Percentiles rank a stretch among this genome's conserved stretches.
phyloP scores from a whole-genome alignment of 2,797 vertebrate species.

The Ceyx erithaca region DNA sequence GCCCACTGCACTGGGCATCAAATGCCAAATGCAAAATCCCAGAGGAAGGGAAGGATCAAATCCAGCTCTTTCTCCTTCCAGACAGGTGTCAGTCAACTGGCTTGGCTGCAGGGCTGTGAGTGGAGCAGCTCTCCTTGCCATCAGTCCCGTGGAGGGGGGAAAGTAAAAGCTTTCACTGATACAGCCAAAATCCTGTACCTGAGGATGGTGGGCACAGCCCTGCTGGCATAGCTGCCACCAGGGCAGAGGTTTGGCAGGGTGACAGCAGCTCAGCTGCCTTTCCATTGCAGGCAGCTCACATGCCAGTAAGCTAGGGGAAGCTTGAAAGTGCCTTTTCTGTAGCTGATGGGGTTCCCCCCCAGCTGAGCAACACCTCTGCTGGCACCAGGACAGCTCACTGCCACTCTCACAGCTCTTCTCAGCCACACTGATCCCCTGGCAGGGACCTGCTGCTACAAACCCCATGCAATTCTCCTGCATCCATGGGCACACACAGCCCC shows the following conservation, averaged over 20 bases:
- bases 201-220: neutral
- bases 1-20: neutral
- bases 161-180: neutral
- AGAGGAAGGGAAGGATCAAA: neutral
- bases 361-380: neutral
- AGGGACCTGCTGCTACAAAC: neutral
- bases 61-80: fast-evolving
- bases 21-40: neutral
- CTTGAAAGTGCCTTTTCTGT: neutral
- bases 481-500: neutral
- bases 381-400: neutral
- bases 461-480: neutral
- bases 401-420: fast-evolving
- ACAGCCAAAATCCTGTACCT: neutral
- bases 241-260: neutral
- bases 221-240: neutral
- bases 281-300: neutral
- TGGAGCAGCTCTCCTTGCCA: neutral
- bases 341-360: neutral
- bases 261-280: neutral
- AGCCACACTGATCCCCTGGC: fast-evolving
- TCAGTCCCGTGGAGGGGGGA: neutral
- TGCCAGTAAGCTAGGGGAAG: neutral
- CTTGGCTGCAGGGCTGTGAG: neutral
- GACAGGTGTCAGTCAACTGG: neutral